These are phyloP conservation scores for Phenganax marumi DNA, from an alignment of 92 coral and sea anemone genomes.

Conservation along the genomic window DNA sequence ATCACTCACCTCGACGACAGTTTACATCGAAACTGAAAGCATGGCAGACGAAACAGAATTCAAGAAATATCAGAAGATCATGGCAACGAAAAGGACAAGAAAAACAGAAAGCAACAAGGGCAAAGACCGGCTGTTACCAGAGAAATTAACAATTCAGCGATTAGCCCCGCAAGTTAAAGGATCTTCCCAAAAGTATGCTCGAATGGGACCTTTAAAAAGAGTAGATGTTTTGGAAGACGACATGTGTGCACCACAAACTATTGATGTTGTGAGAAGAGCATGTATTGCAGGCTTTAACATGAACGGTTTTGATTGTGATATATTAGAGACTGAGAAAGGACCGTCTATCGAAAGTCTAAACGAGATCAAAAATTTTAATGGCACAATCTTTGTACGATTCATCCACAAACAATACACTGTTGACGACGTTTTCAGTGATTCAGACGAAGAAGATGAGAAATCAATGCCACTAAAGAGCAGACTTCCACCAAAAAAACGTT, in stretches of 20 bases:
- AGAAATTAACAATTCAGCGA: slow-evolving; percentile 7
- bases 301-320: slow-evolving; percentile 1
- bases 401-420: neutral
- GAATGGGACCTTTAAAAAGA: slow-evolving; percentile 17
- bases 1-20: too few relatives aligned
- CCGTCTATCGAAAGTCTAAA: slow-evolving; percentile 18
- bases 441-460: slow-evolving; percentile 13
- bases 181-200: slow-evolving; percentile 7
- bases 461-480: neutral
- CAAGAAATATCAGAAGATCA: neutral
- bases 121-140: slow-evolving; percentile 18
- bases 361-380: slow-evolving; percentile 14
- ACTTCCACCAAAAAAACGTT: neutral
- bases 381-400: slow-evolving; percentile 21
- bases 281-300: slow-evolving; percentile 16
- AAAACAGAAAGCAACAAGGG: neutral
- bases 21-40: too few relatives aligned
- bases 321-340: slow-evolving; percentile 20
- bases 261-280: slow-evolving; percentile 8
- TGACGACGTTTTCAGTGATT: neutral
- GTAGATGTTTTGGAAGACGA: slow-evolving; percentile 18
- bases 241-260: neutral
- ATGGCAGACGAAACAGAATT: neutral
- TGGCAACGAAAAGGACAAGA: neutral
- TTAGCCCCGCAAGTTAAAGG: slow-evolving; percentile 22